Percentiles rank a stretch among this genome's conserved stretches.
phyloP scores from a whole-genome alignment of 2,888 invertebrate genomes.

The Amblyteles armatorius region DNA sequence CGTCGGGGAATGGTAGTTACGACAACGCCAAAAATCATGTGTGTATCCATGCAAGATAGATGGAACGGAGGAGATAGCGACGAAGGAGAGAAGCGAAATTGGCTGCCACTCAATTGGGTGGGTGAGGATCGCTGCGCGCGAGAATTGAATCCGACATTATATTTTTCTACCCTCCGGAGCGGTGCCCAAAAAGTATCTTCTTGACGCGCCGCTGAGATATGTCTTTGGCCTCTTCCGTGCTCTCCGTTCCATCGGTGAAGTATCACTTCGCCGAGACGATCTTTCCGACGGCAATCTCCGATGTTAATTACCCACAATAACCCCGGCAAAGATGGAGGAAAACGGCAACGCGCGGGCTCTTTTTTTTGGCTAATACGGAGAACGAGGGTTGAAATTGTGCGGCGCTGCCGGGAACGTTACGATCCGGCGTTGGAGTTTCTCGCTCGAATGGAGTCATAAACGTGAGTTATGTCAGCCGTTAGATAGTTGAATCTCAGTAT shows the following conservation, averaged over 20 bases:
- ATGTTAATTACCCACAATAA: constrained; percentile 72
- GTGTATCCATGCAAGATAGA: constrained; percentile 40
- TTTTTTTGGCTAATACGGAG: constrained; percentile 2
- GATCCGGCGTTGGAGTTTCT: constrained; percentile 52
- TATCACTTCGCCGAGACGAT: constrained; percentile 42
- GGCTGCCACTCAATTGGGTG: constrained; percentile 51
- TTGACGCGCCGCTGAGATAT: not conserved
- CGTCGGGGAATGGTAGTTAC: constrained; percentile 11
- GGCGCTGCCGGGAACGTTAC: constrained; percentile 47
- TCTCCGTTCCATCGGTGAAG: constrained; percentile 21
- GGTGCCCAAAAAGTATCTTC: constrained; percentile 45
- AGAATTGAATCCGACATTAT: constrained; percentile 56
- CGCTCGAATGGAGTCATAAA: constrained; percentile 81
- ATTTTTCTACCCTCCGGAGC: constrained; percentile 13
- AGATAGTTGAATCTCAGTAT: constrained; percentile 84
- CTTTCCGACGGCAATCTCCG: constrained; percentile 67
- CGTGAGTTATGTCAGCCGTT: constrained; percentile 83
- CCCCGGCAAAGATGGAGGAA: constrained; percentile 30
- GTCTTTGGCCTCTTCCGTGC: not conserved
- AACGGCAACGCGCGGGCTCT: constrained; percentile 45
- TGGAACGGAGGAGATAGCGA: constrained; percentile 44
- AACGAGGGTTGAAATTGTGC: constrained; percentile 60
- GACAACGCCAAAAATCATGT: constrained; percentile 50
- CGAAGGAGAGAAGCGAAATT: constrained; percentile 56
- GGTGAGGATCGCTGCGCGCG: constrained; percentile 13